These are phyloP conservation scores for Zoanthus solanderi DNA, from an alignment of 92 coral and sea anemone genomes.

Conservation along the genomic window DNA sequence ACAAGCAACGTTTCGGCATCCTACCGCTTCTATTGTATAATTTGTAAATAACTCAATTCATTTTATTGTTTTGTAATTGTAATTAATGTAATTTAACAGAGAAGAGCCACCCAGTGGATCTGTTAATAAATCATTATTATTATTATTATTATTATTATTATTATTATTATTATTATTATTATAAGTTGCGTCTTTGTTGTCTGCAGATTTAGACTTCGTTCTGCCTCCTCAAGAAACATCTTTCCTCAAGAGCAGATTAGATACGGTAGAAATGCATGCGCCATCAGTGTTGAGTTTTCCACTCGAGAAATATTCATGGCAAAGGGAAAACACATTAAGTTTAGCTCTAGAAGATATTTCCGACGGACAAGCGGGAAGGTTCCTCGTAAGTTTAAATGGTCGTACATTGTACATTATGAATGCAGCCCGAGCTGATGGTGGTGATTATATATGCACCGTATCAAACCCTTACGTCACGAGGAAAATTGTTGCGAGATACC, in stretches of 20 bases:
- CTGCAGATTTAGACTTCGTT: neutral
- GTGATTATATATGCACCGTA: slow-evolving; percentile 14
- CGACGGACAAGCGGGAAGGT: slow-evolving; percentile 38
- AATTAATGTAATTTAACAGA: too few relatives aligned
- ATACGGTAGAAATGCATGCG: slow-evolving; percentile 38
- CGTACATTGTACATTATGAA: slow-evolving; percentile 4
- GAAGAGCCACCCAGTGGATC: too few relatives aligned
- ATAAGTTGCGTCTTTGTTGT: neutral
- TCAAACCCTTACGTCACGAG: slow-evolving; percentile 13
- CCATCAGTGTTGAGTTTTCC: slow-evolving; percentile 26
- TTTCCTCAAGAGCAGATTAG: neutral
- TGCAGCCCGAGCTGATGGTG: neutral
- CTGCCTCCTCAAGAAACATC: neutral
- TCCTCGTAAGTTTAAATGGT: slow-evolving; percentile 18
- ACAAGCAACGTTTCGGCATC: too few relatives aligned
- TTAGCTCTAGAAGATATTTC: slow-evolving; percentile 3
- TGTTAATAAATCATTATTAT: too few relatives aligned
- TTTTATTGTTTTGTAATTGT: too few relatives aligned
- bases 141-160: too few relatives aligned
- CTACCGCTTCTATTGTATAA: too few relatives aligned
- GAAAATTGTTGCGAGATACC: neutral
- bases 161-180: too few relatives aligned
- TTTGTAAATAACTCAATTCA: too few relatives aligned
- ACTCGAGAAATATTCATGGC: slow-evolving; percentile 25
- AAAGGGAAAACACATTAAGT: neutral